These are phyloP conservation scores for Oxyura jamaicensis DNA, from an alignment of 2,113 vertebrate genomes.

Conservation along the genomic window DNA sequence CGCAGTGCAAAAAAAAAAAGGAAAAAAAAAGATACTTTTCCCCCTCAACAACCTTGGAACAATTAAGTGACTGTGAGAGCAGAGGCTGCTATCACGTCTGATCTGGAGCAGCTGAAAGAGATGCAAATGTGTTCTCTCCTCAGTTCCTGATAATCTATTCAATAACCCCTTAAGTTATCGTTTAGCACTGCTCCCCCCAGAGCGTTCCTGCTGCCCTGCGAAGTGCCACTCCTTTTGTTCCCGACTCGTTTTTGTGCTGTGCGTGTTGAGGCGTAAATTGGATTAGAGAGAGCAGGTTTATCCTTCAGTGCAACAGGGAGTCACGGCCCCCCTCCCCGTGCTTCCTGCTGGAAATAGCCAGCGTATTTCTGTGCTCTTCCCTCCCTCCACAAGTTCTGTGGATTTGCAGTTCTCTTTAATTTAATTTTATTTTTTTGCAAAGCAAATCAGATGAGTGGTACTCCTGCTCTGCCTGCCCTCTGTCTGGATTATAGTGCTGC, in stretches of 20 bases:
- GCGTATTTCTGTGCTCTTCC: not conserved
- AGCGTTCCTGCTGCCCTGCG: not conserved
- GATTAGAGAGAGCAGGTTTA: constrained; percentile 32
- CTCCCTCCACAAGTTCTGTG: not conserved
- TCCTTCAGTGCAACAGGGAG: not conserved
- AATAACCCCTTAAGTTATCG: constrained; percentile 3
- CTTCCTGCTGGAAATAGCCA: not conserved
- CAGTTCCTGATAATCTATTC: constrained; percentile 17
- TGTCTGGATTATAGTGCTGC: not conserved
- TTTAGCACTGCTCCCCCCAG: not conserved
- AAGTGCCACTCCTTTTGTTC: constrained; percentile 1
- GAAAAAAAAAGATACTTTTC: not conserved
- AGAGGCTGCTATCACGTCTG: constrained; percentile 54
- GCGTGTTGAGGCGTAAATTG: constrained; percentile 22
- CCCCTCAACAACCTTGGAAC: not conserved
- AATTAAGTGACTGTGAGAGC: constrained; percentile 30
- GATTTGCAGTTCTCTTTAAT: not conserved
- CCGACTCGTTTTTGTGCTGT: not conserved
- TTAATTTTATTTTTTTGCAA: not conserved
- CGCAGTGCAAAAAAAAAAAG: not conserved
- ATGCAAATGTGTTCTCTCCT: constrained; percentile 51
- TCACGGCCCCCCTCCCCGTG: not conserved
- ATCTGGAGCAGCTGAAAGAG: constrained; percentile 35
- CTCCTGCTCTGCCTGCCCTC: not conserved
- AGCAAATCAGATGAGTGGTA: not conserved